Base-by-base conservation (phyloP, 2,797 vertebrate genomes). In the Rhinichthys osculus region DNA sequence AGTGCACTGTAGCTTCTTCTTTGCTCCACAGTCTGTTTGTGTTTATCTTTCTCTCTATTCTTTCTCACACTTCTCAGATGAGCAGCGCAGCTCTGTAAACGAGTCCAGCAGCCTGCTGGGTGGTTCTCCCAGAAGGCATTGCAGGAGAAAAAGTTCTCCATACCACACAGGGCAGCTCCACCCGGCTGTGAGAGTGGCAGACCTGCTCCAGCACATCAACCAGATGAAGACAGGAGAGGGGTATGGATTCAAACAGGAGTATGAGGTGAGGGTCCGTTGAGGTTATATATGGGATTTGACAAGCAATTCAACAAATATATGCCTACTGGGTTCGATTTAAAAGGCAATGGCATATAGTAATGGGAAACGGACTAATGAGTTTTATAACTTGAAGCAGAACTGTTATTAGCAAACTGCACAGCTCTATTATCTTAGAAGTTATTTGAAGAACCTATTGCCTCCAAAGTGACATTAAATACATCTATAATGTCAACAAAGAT, bases 201-300 rank as follows among this genome's bases (percentile, higher is more conserved):
- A 99, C 91, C 97, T 99, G 21, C 96, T 99, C 19, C 97, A 99
- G 91, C 98, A 99, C 89, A 99, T 99, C 95, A 98, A 98, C 93
- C 98, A 99, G 94, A 99, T 99, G 98, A 99, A 99, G 93, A 98
- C 97, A 0, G 96, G 96, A 0, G 97, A 99, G 90, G 97, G 97
- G n/a, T 99, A 99, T 0, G 97, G 98, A 91, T 99, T 99, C 95
- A 99, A 98, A 90, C 97, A 99, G 88, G 98, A 99, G 90, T 99
- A 98, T 0, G 97, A 99, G 97, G 98, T 98, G 89, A 92, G 84
- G 27, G 67, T 6, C 23, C 5, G 5, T 44, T 8, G 1, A 54
- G 1, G 16, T 3, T 14, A 13, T 33, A 10, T 14, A 21, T 54
- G 30, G 79, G 33, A 30, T 38, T 23, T 27, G 84, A 59, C 50